Percentiles rank a stretch among this genome's conserved stretches.
These are phyloP conservation scores for Caenorhabditis angaria DNA, from an alignment of 2,888 invertebrate genomes.

Conservation along the genomic window DNA sequence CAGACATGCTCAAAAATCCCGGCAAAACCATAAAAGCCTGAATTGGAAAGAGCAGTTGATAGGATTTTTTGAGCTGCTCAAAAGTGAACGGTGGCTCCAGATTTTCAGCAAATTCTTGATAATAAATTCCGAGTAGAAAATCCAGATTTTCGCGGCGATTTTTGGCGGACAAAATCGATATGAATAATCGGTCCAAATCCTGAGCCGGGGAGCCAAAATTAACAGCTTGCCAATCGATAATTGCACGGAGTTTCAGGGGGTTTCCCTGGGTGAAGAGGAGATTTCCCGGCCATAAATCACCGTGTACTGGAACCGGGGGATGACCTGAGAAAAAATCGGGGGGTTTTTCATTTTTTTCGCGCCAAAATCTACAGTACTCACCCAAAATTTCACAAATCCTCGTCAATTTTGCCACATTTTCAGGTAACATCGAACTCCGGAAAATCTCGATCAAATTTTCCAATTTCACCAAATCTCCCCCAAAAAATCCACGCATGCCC, in stretches of 20 bases:
- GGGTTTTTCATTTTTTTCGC: too few relatives aligned
- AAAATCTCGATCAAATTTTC: constrained; percentile 19
- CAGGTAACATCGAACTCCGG: constrained; percentile 12
- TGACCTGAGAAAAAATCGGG: neutral
- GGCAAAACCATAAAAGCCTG: neutral
- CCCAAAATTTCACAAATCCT: neutral
- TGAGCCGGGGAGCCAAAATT: neutral
- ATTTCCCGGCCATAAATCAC: neutral
- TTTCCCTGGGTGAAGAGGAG: neutral
- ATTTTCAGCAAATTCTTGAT: neutral
- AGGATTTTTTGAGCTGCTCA: constrained; percentile 17
- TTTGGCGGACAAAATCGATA: neutral
- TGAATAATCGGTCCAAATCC: neutral
- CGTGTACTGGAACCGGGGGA: neutral
- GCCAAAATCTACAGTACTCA: constrained; percentile 7
- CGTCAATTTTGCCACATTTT: constrained; percentile 13
- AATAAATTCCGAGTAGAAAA: neutral
- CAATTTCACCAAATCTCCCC: constrained; percentile 18
- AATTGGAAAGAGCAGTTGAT: neutral
- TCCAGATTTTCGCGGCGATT: neutral
- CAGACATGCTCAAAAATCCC: neutral
- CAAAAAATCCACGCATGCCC: constrained; percentile 7
- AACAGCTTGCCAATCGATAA: constrained; percentile 1
- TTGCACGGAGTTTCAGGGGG: neutral
- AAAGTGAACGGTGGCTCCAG: constrained; percentile 34